Evolutionary conservation across 1,140 invertebrate genomes (phyloP).

Genomic region (Lerema accius): DNA sequence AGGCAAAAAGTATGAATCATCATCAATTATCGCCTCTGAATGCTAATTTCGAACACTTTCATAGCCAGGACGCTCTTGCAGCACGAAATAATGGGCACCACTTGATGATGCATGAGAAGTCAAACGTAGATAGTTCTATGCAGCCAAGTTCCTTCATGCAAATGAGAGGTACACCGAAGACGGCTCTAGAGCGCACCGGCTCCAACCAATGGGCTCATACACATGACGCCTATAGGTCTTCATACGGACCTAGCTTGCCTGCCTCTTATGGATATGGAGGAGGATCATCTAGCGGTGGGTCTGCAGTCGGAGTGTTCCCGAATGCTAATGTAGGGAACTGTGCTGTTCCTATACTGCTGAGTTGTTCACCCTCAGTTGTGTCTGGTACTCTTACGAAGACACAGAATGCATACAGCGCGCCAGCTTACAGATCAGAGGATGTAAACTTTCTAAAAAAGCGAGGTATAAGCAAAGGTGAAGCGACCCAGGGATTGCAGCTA

Average conservation of each 20-base stretch:
- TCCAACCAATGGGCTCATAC: conserved; percentile 35
- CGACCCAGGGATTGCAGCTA: conserved; percentile 29
- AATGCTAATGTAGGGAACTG: conserved; percentile 63
- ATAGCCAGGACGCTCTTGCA: conserved; percentile 5
- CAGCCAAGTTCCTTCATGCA: conserved; percentile 42
- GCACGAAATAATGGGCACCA: conserved; percentile 12
- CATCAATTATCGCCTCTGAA: conserved; percentile 8
- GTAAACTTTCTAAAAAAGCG: conserved; percentile 59
- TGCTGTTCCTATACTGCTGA: conserved; percentile 64
- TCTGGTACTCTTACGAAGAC: conserved; percentile 65
- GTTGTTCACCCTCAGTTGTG: conserved; percentile 68
- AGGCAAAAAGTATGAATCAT: conserved; percentile 11
- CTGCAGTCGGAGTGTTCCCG: conserved; percentile 60
- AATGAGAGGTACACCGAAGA: conserved; percentile 45
- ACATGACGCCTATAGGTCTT: conserved; percentile 29
- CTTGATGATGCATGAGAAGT: conserved; percentile 31
- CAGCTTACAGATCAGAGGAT: conserved; percentile 56
- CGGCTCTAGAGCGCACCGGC: conserved; percentile 38
- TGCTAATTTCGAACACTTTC: conserved; percentile 10
- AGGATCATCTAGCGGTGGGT: conserved; percentile 1
- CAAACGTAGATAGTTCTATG: conserved; percentile 46
- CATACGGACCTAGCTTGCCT: conserved; percentile 30
- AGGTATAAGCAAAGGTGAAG: conserved; percentile 46
- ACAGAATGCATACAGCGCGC: conserved; percentile 41
- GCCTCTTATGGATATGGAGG: conserved; percentile 18